Evolutionary conservation across 2,888 invertebrate species (phyloP), one percentile per base, ranked within the genome.

Genomic region (Xanthorhoe spadicearia): DNA sequence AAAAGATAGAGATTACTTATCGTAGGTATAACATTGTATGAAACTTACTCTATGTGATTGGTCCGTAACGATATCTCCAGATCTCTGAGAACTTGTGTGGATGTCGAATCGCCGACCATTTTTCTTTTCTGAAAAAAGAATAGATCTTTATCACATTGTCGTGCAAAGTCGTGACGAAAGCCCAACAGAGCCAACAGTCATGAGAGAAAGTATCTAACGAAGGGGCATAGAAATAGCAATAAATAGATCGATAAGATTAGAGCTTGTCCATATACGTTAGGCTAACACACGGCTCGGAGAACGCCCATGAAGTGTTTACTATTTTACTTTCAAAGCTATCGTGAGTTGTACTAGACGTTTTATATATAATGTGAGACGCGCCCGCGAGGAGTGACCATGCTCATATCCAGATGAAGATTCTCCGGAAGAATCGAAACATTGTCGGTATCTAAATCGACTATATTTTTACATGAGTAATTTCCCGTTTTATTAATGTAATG

Each of bases 61-160:
- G 99, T 99, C 83, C 99, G 95, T 81, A 99, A 94, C 53, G 99
- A 99, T 86, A 99, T 99, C 94, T 99, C 99, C 88, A 99, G 94
- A 94, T 99, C 99, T 83, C 99, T 95, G 71, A 99, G 94, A 78
- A 99, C 98, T 95, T 99, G 99, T 53, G 99, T 99, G 64, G 99
- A 99, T 69, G 99, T 99, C 58, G 98, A 97, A 87, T 99, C 98
- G 68, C 98, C 98, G 70, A 99, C 97, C 95, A 98, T 97, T 95
- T 98, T 98, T 86, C 98, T 95, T 95, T 98, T 99, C 98, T 99
- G 96, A 69, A 95, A 95, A 72, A 17, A 1, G 65, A 66, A 32
- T 32, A 32, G 2, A 32, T 32, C 7, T 32, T 32, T 32, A 32
- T 32, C 56, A 10, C 51, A 51, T 19, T 23, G 50, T 59, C 50